Conservation (phyloP, 2,113 vertebrate genomes). For the Pelecanoides urinatrix region DNA sequence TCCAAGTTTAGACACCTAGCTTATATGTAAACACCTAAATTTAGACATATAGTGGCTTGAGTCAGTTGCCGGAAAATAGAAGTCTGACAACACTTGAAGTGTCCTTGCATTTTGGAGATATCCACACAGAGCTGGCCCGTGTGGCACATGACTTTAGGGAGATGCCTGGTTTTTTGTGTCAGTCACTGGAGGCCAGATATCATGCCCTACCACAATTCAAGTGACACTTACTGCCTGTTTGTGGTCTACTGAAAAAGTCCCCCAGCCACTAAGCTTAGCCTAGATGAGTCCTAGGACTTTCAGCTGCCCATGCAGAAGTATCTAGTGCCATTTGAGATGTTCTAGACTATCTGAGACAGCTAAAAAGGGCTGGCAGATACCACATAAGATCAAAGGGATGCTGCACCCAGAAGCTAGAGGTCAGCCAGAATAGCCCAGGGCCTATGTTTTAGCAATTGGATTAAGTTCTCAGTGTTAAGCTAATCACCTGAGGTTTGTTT, state of each 20-base stretch:
- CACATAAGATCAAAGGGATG: neutral
- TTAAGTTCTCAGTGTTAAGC: neutral
- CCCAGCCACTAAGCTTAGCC: neutral
- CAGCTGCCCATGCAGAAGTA: neutral
- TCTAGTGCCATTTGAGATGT: neutral
- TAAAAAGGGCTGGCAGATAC: neutral
- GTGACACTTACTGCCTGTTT: neutral
- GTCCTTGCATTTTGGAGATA: neutral
- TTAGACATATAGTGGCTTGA: conserved; percentile 19
- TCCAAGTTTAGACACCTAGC: neutral
- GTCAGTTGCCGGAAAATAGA: conserved; percentile 46
- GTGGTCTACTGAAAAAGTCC: neutral
- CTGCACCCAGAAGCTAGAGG: neutral
- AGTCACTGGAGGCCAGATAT: neutral
- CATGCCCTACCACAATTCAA: neutral
- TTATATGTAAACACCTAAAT: conserved; percentile 31
- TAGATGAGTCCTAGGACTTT: neutral
- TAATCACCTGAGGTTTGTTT: neutral
- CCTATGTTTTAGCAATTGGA: neutral
- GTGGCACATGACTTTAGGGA: neutral
- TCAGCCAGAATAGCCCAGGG: neutral
- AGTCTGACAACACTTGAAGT: neutral
- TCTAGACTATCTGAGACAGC: neutral
- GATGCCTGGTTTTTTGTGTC: neutral
- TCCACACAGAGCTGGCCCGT: neutral